Evolutionary conservation across 2,888 invertebrate species (phyloP).

Genomic region (Blera fallax): DNA sequence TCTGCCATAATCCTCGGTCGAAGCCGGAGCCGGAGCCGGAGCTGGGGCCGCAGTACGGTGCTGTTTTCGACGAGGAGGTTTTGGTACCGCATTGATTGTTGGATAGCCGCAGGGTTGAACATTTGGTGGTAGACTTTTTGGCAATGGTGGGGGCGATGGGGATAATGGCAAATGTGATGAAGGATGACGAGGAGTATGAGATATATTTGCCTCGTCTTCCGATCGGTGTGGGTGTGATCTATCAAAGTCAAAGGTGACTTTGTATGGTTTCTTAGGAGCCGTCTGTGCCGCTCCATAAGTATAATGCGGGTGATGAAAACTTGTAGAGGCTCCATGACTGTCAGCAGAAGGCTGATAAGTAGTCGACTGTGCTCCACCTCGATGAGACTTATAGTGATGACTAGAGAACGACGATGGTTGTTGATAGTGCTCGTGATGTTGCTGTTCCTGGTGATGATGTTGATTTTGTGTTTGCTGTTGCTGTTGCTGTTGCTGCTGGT

Average conservation of each 20-base stretch:
- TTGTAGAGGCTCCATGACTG: slow-evolving; percentile 30
- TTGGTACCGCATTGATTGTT: slow-evolving; percentile 78
- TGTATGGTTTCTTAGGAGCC: slow-evolving; percentile 54
- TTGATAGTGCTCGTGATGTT: slow-evolving; percentile 46
- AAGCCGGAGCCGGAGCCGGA: no score
- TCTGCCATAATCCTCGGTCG: slow-evolving; percentile 12
- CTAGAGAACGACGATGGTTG: slow-evolving; percentile 63
- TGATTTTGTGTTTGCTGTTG: slow-evolving; percentile 45
- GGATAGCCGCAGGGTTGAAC: slow-evolving; percentile 59
- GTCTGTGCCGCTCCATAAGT: slow-evolving; percentile 23
- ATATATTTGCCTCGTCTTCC: slow-evolving; percentile 8
- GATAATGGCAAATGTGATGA: slow-evolving; percentile 63
- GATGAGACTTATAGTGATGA: slow-evolving; percentile 62
- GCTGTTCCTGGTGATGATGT: slow-evolving; percentile 52
- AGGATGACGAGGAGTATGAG: slow-evolving; percentile 26
- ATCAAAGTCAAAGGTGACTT: slow-evolving; percentile 73
- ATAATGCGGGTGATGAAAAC: background rate
- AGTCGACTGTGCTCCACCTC: slow-evolving; percentile 18
- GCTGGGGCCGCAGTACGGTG: slow-evolving; percentile 48
- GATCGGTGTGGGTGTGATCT: slow-evolving; percentile 29
- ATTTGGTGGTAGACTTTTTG: slow-evolving; percentile 75
- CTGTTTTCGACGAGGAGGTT: slow-evolving; percentile 78
- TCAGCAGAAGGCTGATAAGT: slow-evolving; percentile 27
- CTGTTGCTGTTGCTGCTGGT: slow-evolving; percentile 36
- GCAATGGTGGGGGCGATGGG: slow-evolving; percentile 74